phyloP scores from a whole-genome alignment of 2,113 vertebrate genomes.

The Alouatta palliata region DNA sequence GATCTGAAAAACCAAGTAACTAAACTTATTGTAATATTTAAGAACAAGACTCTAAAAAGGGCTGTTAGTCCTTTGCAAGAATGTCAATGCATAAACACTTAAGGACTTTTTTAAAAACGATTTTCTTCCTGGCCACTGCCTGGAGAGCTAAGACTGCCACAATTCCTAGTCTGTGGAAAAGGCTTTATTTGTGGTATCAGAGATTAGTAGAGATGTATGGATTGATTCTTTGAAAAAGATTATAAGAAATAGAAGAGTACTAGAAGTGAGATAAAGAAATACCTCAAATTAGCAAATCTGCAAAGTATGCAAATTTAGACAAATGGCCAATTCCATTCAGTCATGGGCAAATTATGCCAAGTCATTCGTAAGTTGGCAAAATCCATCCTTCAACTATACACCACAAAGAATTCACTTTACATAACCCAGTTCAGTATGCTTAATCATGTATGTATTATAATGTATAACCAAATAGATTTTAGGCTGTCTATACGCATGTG shows the following conservation, averaged over 20 bases:
- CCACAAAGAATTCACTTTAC: slow-evolving; percentile 4
- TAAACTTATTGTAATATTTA: not conserved
- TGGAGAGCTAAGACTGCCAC: not conserved
- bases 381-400: slow-evolving; percentile 4
- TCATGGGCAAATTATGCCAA: not conserved
- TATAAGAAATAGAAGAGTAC: slow-evolving; percentile 45
- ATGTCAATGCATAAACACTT: not conserved
- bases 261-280: not conserved
- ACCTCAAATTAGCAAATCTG: not conserved
- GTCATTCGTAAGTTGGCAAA: not conserved
- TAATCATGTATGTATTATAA: not conserved
- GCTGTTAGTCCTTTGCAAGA: not conserved
- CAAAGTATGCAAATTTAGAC: slow-evolving; percentile 26
- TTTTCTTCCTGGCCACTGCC: not conserved
- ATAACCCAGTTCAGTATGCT: not conserved
- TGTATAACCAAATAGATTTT: not conserved
- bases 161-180: not conserved
- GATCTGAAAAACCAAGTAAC: not conserved
- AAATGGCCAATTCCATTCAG: slow-evolving; percentile 42
- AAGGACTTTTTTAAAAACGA: not conserved
- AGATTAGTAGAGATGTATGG: not conserved
- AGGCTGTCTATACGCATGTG: not conserved
- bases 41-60: not conserved
- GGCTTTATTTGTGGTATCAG: not conserved
- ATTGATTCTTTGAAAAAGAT: not conserved